Base-by-base conservation (phyloP, 2,113 vertebrate genomes). In the Oophaga pumilio region DNA sequence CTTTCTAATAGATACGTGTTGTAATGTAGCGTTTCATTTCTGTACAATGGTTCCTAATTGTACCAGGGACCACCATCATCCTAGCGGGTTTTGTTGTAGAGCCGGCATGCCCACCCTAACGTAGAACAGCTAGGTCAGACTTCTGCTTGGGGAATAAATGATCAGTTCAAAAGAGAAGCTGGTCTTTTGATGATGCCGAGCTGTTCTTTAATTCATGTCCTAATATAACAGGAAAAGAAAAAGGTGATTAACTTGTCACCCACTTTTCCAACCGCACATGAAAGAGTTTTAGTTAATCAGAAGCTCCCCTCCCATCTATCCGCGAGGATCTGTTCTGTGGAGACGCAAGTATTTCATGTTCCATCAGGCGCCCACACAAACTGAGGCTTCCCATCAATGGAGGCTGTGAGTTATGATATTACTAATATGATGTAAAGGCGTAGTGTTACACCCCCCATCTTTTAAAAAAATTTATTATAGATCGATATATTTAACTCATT, bases 171-270 rank as follows among this genome's bases (percentile, higher is more conserved):
- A 84, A 73, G 82, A 84, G 53, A 84, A 71, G 64, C 52, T 52
- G 8, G 4, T 84, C 82, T 84, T 79, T 71, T 84, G 82, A 84
- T 84, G 64, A 68, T 84, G 66, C 43, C 12, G 66, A 71, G 28
- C 82, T 84, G 82, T 74, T 84, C 68, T 84, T 84, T 84, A 84
- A 84, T 83, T 83, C 82, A 84, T 84, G 52, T 84, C 82, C 49
- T 83, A 69, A 83, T 68, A 50, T 49, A 66, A 73, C 24, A 73
- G 82, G 59, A 18, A 28, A 17, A 26, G n/a, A 71, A 66, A 84
- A 57, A 84, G 66, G 82, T 71, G 66, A 84, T 84, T 84, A 73
- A 84, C 62, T 83, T 69, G 81, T 82, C 81, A 83, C 62, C 81
- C 64, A 83, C 49, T 69, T 83, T 82, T 52, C 13, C 43, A 69